Percentiles rank a stretch among this genome's conserved stretches.
Conservation (phyloP, 2,797 vertebrate genomes). For the Phrynocephalus guinanensis region DNA sequence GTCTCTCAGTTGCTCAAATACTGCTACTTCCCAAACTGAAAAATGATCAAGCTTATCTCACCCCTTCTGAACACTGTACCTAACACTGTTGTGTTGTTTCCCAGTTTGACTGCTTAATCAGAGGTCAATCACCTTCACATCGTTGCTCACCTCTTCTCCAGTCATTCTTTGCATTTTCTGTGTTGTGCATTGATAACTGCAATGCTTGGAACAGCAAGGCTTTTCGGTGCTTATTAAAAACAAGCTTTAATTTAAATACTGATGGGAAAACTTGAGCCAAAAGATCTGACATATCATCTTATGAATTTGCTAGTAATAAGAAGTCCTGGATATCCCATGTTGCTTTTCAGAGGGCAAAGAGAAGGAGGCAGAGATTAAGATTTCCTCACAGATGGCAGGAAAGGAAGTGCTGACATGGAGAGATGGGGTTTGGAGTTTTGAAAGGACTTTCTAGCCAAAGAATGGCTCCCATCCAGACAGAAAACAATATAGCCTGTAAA, state of each 20-base stretch:
- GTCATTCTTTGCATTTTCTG: neutral
- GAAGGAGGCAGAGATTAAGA: conserved; percentile 12
- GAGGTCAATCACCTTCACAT: neutral
- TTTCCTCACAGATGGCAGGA: neutral
- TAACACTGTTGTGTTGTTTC: neutral
- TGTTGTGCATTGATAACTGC: neutral
- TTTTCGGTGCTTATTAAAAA: neutral
- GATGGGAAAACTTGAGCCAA: neutral
- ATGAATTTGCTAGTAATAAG: neutral
- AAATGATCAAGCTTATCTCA: too few relatives aligned
- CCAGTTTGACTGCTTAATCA: neutral
- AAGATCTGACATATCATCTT: neutral
- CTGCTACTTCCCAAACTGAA: too few relatives aligned
- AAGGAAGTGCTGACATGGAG: neutral
- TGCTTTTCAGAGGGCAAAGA: neutral
- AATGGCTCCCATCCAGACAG: neutral
- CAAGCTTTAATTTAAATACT: neutral
- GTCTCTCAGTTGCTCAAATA: too few relatives aligned
- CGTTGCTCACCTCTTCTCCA: neutral
- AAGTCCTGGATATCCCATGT: neutral
- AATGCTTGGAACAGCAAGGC: neutral
- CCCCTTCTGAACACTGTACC: neutral
- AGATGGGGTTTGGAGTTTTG: neutral
- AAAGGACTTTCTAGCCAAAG: neutral
- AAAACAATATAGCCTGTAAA: neutral